These are phyloP conservation scores for Vireo altiloquus DNA, from an alignment of 2,113 vertebrate genomes.

Conservation along the genomic window DNA sequence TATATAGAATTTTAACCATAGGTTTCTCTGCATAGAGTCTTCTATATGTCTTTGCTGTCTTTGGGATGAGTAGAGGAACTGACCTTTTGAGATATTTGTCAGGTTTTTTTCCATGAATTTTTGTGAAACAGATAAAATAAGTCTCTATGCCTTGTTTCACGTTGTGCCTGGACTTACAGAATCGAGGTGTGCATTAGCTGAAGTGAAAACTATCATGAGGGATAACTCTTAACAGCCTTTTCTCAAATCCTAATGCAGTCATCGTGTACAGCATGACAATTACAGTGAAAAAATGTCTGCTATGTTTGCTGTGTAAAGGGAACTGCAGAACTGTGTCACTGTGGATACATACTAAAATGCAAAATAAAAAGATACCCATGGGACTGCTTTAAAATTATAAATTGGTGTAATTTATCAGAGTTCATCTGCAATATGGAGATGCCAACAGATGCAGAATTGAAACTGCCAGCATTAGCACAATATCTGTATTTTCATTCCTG, in stretches of 20 bases:
- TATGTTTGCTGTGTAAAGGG: not conserved
- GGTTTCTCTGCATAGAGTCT: not conserved
- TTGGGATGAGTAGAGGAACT: not conserved
- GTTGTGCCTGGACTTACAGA: not conserved
- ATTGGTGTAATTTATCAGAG: conserved; percentile 15
- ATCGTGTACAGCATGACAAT: not conserved
- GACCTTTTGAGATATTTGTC: not conserved
- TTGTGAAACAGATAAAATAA: not conserved
- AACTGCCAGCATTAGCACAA: not conserved
- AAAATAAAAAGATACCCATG: not conserved
- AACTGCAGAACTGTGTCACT: not conserved
- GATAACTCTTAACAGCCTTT: not conserved
- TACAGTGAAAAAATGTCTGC: not conserved
- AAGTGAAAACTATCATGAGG: not conserved
- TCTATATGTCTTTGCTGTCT: not conserved
- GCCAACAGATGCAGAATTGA: not conserved
- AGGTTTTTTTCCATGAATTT: not conserved
- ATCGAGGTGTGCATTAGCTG: not conserved
- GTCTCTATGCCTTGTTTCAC: not conserved
- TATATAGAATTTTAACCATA: not conserved
- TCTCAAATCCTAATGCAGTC: not conserved
- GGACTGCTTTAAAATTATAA: not conserved
- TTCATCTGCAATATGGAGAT: not conserved
- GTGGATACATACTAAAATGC: not conserved
- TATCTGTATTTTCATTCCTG: not conserved